Evolutionary conservation across 2,113 vertebrate genomes (phyloP).

Genomic region (Natator depressus): DNA sequence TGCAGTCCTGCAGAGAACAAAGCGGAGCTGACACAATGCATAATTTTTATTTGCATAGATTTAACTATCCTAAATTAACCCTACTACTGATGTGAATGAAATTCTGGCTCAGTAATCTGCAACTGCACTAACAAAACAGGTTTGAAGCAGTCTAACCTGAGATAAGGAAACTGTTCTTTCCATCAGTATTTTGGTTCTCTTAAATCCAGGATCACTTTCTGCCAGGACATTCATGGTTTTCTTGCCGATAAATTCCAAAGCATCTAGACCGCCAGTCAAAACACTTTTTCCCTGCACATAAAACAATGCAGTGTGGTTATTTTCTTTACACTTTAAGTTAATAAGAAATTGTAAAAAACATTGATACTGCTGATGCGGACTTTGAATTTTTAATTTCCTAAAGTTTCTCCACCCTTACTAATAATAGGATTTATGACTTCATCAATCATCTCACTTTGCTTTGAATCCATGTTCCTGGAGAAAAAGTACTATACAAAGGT

Average conservation of each 20-base stretch:
- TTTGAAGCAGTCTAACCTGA: conserved; percentile 82
- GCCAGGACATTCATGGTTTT: conserved; percentile 98
- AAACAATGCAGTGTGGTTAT: conserved; percentile 33
- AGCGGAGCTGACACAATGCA: not conserved
- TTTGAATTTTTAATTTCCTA: conserved; percentile 40
- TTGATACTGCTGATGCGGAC: accelerated
- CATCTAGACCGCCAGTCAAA: conserved; percentile 94
- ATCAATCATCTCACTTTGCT: conserved; percentile 9
- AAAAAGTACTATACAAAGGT: not conserved
- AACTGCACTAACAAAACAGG: not conserved
- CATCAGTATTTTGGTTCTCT: conserved; percentile 96
- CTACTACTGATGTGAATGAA: not conserved
- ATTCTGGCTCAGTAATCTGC: conserved; percentile 8
- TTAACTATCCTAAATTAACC: conserved; percentile 1
- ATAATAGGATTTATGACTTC: not conserved
- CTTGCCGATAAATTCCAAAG: conserved; percentile 98
- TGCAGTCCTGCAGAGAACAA: conserved; percentile 14
- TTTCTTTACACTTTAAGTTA: conserved; percentile 7
- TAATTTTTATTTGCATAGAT: conserved; percentile 10
- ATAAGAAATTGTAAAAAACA: not conserved
- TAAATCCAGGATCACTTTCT: conserved; percentile 97
- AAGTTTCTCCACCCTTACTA: conserved; percentile 18
- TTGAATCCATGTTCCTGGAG: not conserved
- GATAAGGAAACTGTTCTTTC: conserved; percentile 93
- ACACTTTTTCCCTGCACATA: conserved; percentile 91